Percentiles rank a stretch among this genome's conserved stretches.
These are phyloP conservation scores for Philopedon plagiatum DNA, from an alignment of 2,888 invertebrate species.

Conservation along the genomic window DNA sequence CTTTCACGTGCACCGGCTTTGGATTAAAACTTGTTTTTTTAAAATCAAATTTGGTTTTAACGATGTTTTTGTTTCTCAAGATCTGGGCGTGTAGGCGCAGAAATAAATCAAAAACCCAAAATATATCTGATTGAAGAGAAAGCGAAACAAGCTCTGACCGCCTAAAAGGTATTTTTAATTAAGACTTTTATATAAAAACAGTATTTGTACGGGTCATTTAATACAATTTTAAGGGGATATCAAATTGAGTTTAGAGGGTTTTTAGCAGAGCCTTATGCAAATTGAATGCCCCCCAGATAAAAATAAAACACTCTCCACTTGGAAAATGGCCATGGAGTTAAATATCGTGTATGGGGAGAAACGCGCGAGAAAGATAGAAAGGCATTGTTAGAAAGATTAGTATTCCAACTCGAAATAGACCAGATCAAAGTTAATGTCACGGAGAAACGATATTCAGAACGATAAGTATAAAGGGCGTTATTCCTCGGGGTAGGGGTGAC, in stretches of 20 bases:
- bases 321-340: conserved; percentile 36
- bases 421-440: conserved; percentile 55
- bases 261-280: conserved; percentile 24
- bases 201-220: conserved; percentile 16
- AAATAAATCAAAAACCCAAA: conserved; percentile 5
- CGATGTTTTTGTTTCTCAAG: not conserved
- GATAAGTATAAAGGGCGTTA: conserved; percentile 53
- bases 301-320: conserved; percentile 34
- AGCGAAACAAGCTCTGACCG: not conserved
- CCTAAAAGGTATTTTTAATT: conserved; percentile 15
- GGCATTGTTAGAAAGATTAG: conserved; percentile 52
- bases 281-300: conserved; percentile 30
- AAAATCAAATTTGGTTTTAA: too few species aligned
- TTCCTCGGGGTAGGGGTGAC: conserved; percentile 53
- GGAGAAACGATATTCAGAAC: conserved; percentile 51
- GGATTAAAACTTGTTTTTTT: too few species aligned
- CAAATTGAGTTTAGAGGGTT: conserved; percentile 11
- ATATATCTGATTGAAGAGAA: conserved; percentile 4
- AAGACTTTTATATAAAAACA: conserved; percentile 12
- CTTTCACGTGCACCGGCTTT: too few species aligned
- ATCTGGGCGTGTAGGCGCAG: not conserved
- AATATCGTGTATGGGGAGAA: conserved; percentile 28
- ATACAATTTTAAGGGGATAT: conserved; percentile 22
- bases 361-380: conserved; percentile 28
- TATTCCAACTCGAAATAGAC: conserved; percentile 51